Percentiles rank a stretch among this genome's conserved stretches.
phyloP scores from a whole-genome alignment of 2,888 invertebrate species.

The Ormyrus rosae region DNA sequence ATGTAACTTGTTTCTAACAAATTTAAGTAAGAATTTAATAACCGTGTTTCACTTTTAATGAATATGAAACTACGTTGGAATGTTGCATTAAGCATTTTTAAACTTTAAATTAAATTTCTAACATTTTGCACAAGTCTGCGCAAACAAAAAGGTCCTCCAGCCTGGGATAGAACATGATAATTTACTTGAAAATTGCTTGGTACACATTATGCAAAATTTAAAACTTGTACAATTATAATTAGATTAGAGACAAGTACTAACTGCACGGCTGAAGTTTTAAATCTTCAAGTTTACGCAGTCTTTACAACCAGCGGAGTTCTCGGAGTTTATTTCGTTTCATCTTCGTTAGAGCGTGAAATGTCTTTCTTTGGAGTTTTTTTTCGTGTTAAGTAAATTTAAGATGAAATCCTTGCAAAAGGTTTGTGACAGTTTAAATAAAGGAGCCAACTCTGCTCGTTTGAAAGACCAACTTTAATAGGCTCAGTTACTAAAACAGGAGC shows the following conservation, averaged over 20 bases:
- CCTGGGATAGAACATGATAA: not conserved
- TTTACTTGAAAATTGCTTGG: not conserved
- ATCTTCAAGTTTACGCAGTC: constrained; percentile 10
- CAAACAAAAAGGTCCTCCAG: no score
- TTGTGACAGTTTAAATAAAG: not conserved
- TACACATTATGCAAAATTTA: not conserved
- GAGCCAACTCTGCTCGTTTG: not conserved
- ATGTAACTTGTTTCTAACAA: no score
- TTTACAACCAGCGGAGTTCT: constrained; percentile 13
- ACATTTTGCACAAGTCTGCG: no score
- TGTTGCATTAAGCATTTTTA: no score
- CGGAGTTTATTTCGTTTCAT: constrained; percentile 28
- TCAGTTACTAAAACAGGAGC: not conserved
- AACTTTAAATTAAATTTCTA: no score
- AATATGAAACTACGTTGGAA: no score
- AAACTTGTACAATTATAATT: constrained; percentile 5
- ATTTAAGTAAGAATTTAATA: no score
- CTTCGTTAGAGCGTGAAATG: constrained; percentile 39
- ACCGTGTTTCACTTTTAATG: no score
- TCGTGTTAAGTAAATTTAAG: not conserved
- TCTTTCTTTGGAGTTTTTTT: constrained; percentile 16
- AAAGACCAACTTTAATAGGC: constrained; percentile 7
- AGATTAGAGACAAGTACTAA: not conserved
- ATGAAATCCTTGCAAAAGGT: not conserved
- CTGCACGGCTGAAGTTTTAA: not conserved